Evolutionary conservation across 2,113 vertebrate species (phyloP).

Genomic region (Hydropotes inermis): DNA sequence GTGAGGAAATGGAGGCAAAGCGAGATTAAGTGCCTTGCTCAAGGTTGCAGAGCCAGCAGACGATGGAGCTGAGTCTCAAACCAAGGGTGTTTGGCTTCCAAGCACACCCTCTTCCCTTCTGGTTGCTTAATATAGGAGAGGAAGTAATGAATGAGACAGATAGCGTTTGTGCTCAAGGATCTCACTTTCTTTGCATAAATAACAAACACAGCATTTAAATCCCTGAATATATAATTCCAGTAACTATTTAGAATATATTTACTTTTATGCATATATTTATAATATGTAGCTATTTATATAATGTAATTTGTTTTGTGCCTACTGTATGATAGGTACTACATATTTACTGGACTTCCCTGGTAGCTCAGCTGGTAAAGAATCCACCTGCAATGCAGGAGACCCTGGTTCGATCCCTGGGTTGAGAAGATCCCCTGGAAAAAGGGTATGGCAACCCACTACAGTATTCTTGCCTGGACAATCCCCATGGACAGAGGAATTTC

Average conservation of each 20-base stretch:
- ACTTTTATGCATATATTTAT: neutral
- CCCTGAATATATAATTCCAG: neutral
- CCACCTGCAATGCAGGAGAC: neutral
- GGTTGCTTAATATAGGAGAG: neutral
- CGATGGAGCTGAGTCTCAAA: neutral
- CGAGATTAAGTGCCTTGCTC: neutral
- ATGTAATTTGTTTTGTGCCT: neutral
- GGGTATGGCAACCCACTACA: neutral
- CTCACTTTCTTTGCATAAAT: neutral
- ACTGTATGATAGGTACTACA: neutral
- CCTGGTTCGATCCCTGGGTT: neutral
- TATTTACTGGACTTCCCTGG: neutral
- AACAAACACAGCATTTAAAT: neutral
- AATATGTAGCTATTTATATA: neutral
- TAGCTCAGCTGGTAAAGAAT: neutral
- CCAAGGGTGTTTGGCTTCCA: neutral
- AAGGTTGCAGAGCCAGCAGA: neutral
- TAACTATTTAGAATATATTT: neutral
- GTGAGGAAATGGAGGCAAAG: neutral
- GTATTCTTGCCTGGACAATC: neutral
- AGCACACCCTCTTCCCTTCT: neutral
- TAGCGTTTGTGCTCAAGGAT: neutral
- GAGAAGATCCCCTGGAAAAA: neutral
- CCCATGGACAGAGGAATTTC: neutral
- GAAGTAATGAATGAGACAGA: neutral